phyloP scores from a whole-genome alignment of 2,888 invertebrate genomes.

The Agelastica alni region DNA sequence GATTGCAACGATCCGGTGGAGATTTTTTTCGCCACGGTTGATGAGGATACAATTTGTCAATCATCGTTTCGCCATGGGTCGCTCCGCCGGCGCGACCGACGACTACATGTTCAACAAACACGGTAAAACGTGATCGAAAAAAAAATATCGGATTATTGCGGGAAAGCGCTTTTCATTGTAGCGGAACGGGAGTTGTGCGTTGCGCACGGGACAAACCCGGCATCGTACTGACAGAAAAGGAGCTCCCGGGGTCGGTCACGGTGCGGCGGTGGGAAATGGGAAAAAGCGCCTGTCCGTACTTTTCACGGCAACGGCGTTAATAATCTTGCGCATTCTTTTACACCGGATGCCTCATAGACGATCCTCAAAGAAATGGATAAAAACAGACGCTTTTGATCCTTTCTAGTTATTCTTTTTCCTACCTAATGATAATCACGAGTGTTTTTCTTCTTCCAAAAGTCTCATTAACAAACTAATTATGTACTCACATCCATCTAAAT shows the following conservation, averaged over 20 bases:
- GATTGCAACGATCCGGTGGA: conserved; percentile 11
- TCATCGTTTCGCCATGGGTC: conserved; percentile 27
- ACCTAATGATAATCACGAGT: no score
- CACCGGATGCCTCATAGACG: conserved; percentile 6
- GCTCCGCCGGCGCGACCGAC: conserved; percentile 11
- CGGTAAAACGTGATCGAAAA: conserved; percentile 1
- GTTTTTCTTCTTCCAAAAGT: no score
- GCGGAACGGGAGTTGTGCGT: conserved; percentile 21
- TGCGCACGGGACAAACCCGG: conserved; percentile 50
- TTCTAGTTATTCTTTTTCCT: no score
- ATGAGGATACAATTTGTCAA: conserved; percentile 38
- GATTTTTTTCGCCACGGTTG: conserved; percentile 49
- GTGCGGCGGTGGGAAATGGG: no score
- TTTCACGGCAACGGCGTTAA: conserved; percentile 11
- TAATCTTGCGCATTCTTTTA: conserved; percentile 17
- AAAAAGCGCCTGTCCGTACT: conserved; percentile 61
- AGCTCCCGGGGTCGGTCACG: conserved; percentile 17
- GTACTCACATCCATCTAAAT: no score
- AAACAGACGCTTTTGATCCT: no score
- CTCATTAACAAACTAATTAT: no score
- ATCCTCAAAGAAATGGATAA: conserved; percentile 1
- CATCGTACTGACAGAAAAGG: conserved; percentile 47
- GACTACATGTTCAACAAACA: conserved; percentile 7
- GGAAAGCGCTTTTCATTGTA: conserved; percentile 13
- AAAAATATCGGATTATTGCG: conserved; percentile 5